A percentile compares a stretch with the other conserved stretches of the same genome.
Conservation (phyloP, 1,140 invertebrate species). For the Drosophila arawakana region DNA sequence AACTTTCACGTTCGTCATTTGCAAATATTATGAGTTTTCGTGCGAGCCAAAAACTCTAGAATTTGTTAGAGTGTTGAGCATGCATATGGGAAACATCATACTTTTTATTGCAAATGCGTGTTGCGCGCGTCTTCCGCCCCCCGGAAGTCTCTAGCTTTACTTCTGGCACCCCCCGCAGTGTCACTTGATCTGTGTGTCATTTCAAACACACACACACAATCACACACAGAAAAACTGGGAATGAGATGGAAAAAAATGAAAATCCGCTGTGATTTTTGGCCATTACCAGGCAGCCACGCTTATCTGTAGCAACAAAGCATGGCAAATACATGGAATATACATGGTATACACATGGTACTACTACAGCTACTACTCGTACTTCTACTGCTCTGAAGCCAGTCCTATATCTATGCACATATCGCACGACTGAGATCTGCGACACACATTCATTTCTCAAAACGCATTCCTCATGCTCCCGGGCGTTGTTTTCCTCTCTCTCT, state of each 20-base stretch:
- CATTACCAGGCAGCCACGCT: constrained; percentile 71
- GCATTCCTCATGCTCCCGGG: constrained; percentile 49
- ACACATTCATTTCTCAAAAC: constrained; percentile 58
- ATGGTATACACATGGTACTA: constrained; percentile 35
- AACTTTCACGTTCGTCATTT: constrained; percentile 82
- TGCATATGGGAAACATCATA: constrained; percentile 59
- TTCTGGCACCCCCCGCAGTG: constrained; percentile 40
- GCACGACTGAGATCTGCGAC: constrained; percentile 55
- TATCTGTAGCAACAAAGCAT: constrained; percentile 62
- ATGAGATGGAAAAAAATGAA: constrained; percentile 18
- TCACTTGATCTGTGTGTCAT: constrained; percentile 61
- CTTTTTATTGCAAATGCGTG: constrained; percentile 77
- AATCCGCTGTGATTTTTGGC: constrained; percentile 76
- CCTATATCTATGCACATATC: constrained; percentile 66
- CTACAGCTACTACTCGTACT: constrained; percentile 14
- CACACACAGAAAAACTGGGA: not conserved
- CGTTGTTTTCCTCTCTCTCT: not conserved
- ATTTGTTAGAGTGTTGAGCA: constrained; percentile 50
- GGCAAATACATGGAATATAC: constrained; percentile 42
- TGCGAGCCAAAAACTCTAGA: constrained; percentile 48
- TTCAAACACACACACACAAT: constrained; percentile 26
- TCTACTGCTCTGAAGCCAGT: constrained; percentile 36
- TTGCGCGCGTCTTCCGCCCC: not conserved
- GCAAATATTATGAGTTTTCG: constrained; percentile 79
- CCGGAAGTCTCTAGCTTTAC: too few relatives aligned